A percentile compares a stretch with the other conserved stretches of the same genome.
Conservation (phyloP, 2,888 invertebrate genomes). For the Ctena decussata region DNA sequence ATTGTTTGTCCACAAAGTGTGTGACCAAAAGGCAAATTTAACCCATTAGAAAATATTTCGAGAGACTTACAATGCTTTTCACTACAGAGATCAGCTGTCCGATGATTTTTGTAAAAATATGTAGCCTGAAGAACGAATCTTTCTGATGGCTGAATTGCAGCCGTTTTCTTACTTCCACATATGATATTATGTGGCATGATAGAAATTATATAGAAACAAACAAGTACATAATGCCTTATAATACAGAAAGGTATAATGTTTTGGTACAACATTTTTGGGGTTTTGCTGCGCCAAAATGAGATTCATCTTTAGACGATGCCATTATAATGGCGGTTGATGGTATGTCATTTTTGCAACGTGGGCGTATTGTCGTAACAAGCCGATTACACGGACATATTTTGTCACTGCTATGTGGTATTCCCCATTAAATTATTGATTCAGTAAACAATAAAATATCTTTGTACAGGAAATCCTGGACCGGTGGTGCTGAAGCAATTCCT, state of each 20-base stretch:
- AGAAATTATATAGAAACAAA: not conserved
- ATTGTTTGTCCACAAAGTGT: slow-evolving; percentile 60
- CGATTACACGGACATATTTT: not conserved
- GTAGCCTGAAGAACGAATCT: not conserved
- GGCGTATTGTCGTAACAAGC: not conserved
- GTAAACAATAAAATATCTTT: not conserved
- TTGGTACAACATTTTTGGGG: not conserved
- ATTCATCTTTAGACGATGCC: not conserved
- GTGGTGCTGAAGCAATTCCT: not conserved
- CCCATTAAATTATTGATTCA: not conserved
- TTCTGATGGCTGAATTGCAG: slow-evolving; percentile 46
- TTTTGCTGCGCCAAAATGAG: not conserved
- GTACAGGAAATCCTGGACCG: not conserved
- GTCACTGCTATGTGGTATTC: not conserved
- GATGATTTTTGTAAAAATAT: not conserved
- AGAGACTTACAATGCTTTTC: not conserved
- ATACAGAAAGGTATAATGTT: not conserved
- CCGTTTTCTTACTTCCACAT: slow-evolving; percentile 29
- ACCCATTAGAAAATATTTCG: not conserved
- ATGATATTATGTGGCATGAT: slow-evolving; percentile 42
- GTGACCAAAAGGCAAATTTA: not conserved
- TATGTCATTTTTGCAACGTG: not conserved
- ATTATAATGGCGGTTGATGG: not conserved
- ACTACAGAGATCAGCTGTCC: not conserved
- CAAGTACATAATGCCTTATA: not conserved